Evolutionary conservation across 2,797 vertebrate species (phyloP).

Genomic region (Tokudaia tokunoshimensis): DNA sequence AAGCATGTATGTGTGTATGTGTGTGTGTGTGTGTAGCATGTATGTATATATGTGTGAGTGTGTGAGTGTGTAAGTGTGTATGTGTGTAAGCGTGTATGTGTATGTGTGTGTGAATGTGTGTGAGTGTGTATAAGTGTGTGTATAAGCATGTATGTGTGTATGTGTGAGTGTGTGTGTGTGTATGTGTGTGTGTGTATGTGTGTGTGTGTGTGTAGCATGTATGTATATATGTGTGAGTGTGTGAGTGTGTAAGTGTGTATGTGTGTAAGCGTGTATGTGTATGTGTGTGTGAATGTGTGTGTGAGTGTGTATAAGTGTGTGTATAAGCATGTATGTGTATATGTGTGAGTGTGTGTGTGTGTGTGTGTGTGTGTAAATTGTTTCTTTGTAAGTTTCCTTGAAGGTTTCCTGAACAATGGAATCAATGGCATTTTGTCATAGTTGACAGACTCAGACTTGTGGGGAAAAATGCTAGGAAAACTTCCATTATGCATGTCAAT

Average conservation of each 20-base stretch:
- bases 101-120: background rate
- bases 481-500: constrained; percentile 79
- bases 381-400: constrained; percentile 81
- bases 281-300: constrained; percentile 21
- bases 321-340: constrained; percentile 16
- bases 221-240: constrained; percentile 25
- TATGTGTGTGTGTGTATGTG: constrained; percentile 21
- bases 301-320: background rate
- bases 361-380: constrained; percentile 74
- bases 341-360: constrained; percentile 63
- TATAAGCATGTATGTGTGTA: background rate
- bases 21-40: background rate
- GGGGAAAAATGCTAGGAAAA: constrained; percentile 69
- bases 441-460: constrained; percentile 75
- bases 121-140: constrained; percentile 11
- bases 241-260: background rate
- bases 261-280: no score
- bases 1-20: constrained; percentile 31
- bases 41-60: constrained; percentile 25
- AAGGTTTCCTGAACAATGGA: constrained; percentile 85
- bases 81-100: no score
- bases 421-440: constrained; percentile 81
- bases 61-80: constrained; percentile 9
- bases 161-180: constrained; percentile 49
- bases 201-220: constrained; percentile 41